Evolutionary conservation across 2,888 invertebrate genomes (phyloP).

Genomic region (Meganola albula): DNA sequence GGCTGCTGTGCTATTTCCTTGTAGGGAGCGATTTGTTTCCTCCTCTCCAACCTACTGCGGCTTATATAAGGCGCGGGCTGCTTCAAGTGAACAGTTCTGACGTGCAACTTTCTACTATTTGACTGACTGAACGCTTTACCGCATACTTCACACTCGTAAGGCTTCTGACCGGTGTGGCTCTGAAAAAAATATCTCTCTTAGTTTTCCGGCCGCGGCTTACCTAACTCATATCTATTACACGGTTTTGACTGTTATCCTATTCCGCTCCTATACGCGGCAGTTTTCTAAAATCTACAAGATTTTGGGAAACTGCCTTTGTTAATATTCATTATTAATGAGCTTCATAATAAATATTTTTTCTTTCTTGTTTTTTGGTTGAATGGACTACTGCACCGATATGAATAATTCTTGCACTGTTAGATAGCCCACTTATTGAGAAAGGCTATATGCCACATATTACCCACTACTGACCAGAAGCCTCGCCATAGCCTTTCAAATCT

Average conservation of each 20-base stretch:
- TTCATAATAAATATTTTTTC: not conserved
- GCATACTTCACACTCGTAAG: conserved; percentile 58
- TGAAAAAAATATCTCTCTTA: conserved; percentile 5
- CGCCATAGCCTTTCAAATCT: no score
- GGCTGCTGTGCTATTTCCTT: no score
- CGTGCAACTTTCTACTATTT: conserved; percentile 54
- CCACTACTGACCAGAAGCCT: no score
- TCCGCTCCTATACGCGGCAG: not conserved
- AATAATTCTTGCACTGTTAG: no score
- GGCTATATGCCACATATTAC: no score
- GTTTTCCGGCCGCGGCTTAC: no score
- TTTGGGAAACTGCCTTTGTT: not conserved
- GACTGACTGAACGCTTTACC: conserved; percentile 59
- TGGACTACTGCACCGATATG: no score
- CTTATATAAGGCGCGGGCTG: conserved; percentile 48
- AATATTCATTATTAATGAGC: not conserved
- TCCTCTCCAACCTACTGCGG: conserved; percentile 33
- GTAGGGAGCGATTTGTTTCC: conserved; percentile 16
- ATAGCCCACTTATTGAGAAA: no score
- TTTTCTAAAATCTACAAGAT: not conserved
- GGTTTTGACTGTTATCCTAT: not conserved
- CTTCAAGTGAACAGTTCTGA: conserved; percentile 42
- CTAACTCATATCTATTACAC: not conserved
- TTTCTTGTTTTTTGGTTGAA: no score
- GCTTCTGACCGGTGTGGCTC: conserved; percentile 37